phyloP scores from a whole-genome alignment of 1,140 invertebrate species.

The Zaprionus capensis region DNA sequence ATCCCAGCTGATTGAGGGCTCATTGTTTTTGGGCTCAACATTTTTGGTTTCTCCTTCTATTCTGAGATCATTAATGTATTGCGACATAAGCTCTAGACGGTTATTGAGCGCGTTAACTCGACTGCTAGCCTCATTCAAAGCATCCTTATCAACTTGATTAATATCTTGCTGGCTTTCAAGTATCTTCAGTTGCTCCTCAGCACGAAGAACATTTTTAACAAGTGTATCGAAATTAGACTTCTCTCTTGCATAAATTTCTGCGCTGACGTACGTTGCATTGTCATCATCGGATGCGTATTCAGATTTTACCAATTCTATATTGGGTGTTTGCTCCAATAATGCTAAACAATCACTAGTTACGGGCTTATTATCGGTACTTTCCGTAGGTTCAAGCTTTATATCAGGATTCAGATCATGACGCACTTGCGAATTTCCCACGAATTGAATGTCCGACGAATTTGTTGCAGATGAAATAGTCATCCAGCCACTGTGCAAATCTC shows the following conservation, averaged over 20 bases:
- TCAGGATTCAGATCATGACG: neutral
- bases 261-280: constrained; percentile 35
- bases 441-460: neutral
- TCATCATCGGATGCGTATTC: constrained; percentile 39
- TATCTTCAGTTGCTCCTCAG: constrained; percentile 20
- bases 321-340: neutral
- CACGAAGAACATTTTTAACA: constrained; percentile 22
- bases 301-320: neutral
- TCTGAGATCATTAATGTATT: constrained; percentile 40
- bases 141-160: neutral
- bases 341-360: neutral
- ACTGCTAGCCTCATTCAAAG: neutral
- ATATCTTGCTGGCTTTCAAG: neutral
- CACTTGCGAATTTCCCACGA: neutral
- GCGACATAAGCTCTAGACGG: constrained; percentile 6
- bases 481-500: neutral
- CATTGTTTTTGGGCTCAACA: neutral
- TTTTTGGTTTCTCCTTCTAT: neutral
- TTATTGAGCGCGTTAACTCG: constrained; percentile 10
- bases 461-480: neutral
- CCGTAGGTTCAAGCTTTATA: neutral
- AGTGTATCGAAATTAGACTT: constrained; percentile 30
- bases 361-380: neutral
- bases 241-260: constrained; percentile 21
- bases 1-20: constrained; percentile 28